Conservation (phyloP, 1,140 invertebrate species). For the Pseudomyrmex dendroicus region DNA sequence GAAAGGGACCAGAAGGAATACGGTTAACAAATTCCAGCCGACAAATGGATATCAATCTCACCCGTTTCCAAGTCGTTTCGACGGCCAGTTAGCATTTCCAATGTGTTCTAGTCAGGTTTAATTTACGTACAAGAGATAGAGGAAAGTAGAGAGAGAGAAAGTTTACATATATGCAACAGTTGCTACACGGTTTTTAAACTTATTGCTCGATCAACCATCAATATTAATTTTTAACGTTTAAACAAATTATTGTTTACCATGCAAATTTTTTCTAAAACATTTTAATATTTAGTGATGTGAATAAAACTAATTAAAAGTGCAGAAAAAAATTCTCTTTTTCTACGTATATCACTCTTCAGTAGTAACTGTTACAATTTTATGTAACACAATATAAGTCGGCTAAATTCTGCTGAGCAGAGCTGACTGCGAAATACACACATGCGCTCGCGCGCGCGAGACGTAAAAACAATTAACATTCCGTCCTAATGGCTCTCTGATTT, state of each 20-base stretch:
- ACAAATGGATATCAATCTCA: slow-evolving; percentile 68
- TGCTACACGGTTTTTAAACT: too few relatives aligned
- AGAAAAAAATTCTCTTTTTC: neutral
- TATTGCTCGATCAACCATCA: too few relatives aligned
- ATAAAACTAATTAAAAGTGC: neutral
- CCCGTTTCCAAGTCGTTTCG: slow-evolving; percentile 34
- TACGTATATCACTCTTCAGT: too few relatives aligned
- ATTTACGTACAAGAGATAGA: neutral
- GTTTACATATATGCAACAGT: too few relatives aligned
- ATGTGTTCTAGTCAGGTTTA: neutral
- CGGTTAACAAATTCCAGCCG: slow-evolving; percentile 33
- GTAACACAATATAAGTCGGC: neutral
- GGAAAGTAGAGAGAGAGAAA: neutral
- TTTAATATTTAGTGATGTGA: neutral
- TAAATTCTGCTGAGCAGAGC: neutral
- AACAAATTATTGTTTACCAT: neutral
- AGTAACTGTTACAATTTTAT: neutral
- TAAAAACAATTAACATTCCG: slow-evolving; percentile 64
- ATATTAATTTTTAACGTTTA: neutral
- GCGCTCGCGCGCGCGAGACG: neutral
- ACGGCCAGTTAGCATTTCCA: slow-evolving; percentile 8
- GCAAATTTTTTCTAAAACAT: neutral
- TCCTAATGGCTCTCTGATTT: slow-evolving; percentile 39
- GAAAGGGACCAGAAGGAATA: neutral
- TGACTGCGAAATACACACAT: neutral